Evolutionary conservation across 92 coral and sea anemone genomes (phyloP).

Genomic region (Virgularia gustaviana): DNA sequence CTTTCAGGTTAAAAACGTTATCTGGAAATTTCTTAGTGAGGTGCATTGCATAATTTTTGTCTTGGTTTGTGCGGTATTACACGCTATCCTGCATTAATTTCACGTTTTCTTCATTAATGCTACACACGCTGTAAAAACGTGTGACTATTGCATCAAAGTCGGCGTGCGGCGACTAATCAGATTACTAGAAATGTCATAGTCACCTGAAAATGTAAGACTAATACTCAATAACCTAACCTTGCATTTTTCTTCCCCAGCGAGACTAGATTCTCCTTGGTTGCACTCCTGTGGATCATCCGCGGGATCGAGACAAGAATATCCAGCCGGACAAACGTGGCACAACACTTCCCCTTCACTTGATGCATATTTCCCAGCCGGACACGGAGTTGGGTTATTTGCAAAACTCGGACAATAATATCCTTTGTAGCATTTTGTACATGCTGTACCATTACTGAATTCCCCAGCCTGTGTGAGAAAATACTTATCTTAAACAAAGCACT

Average conservation of each 20-base stretch:
- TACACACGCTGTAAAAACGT: no score
- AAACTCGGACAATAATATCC: slow-evolving; percentile 92
- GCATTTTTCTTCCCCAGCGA: slow-evolving; percentile 83
- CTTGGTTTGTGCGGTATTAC: no score
- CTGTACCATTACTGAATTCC: slow-evolving; percentile 86
- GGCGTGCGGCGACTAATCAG: no score
- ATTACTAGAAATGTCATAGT: no score
- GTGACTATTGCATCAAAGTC: no score
- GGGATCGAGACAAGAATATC: slow-evolving; percentile 76
- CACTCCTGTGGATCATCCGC: slow-evolving; percentile 69
- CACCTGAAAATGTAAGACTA: not conserved
- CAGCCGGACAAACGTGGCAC: slow-evolving; percentile 80
- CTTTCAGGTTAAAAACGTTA: no score
- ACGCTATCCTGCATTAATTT: no score
- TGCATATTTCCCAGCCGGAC: slow-evolving; percentile 73
- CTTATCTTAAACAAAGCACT: no score
- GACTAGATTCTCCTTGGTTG: slow-evolving; percentile 75
- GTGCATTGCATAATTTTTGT: no score
- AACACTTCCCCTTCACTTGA: slow-evolving; percentile 67
- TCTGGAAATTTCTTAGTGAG: no score
- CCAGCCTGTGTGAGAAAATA: no score
- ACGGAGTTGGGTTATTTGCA: slow-evolving; percentile 69
- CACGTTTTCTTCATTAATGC: no score
- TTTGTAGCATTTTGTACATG: slow-evolving; percentile 67
- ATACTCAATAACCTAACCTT: slow-evolving; percentile 47